Evolutionary conservation across 2,113 vertebrate species (phyloP).

Genomic region (Elanus axillaris): DNA sequence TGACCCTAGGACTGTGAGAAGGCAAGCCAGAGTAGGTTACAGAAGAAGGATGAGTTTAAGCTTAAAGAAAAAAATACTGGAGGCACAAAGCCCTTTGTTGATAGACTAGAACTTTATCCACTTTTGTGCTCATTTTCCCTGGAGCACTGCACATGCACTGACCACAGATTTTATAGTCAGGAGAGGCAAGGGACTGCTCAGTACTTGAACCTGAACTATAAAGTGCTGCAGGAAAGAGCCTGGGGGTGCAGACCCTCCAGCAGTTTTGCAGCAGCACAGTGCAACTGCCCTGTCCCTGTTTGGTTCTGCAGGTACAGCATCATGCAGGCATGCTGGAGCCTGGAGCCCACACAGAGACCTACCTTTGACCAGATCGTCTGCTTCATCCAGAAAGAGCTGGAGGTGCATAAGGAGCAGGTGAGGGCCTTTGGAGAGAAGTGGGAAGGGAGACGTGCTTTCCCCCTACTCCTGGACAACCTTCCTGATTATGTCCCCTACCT

Average conservation of each 20-base stretch:
- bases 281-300: background rate
- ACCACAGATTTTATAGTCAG: fast-evolving
- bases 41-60: background rate
- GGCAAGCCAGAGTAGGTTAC: background rate
- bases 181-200: background rate
- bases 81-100: background rate
- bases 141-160: background rate
- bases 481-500: too few relatives aligned
- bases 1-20: background rate
- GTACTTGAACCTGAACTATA: background rate
- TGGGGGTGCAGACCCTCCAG: background rate
- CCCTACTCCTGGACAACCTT: background rate
- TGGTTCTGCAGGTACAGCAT: slow-evolving; percentile 80
- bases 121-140: background rate
- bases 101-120: background rate
- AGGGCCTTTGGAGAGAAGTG: background rate
- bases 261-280: background rate
- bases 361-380: slow-evolving; percentile 86
- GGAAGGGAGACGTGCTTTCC: background rate
- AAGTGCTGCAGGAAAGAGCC: background rate
- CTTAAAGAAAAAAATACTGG: background rate
- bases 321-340: slow-evolving; percentile 93
- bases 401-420: slow-evolving; percentile 67
- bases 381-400: slow-evolving; percentile 82
- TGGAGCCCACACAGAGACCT: slow-evolving; percentile 86